Evolutionary conservation across 2,113 vertebrate species (phyloP), one percentile per base, ranked within the genome.

Genomic region (Pycnonotus jocosus): DNA sequence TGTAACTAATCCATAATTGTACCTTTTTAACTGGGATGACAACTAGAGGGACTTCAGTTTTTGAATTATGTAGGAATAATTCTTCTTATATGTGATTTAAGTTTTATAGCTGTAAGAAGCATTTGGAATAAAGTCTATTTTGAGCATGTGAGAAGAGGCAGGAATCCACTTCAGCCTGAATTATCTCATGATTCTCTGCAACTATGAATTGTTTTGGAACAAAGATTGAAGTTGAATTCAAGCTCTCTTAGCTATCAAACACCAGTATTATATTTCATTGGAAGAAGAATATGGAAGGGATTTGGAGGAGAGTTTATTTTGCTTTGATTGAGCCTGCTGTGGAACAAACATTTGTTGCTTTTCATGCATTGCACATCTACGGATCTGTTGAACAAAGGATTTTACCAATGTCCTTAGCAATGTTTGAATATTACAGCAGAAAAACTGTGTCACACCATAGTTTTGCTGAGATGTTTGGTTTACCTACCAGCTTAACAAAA

Each of bases 1-100:
- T 89, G 35, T 92, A 90, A 94, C 78, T 92, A 86, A 81, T 87
- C 48, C 31, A 44, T 92, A 88, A 74, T 82, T 76, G 68, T 61
- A 66, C 56, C 33, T 90, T 89, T 96, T 89, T 44, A 88, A 86
- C 53, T 60, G 70, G 33, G 30, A 85, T 93, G 60, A 50, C 38
- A 92, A 66, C 9, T 38, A 40, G 62, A 71, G n/a, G 30, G 30
- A 23, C 60, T 88, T 85, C 12, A 19, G 30, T 58, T 94, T 85
- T 88, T 71, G 64, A 83, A 56, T 91, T 50, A 51, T 18, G 9
- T 80, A 37, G 50, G 58, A 80, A 48, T 73, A 93, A 64, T 48
- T 83, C 38, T 95, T 88, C 33, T 45, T 69, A 44, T 93, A 37
- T 51, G 37, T 70, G 30, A 69, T 64, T 71, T 47, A 88, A 44